Evolutionary conservation across 2,113 vertebrate genomes (phyloP).

Genomic region (Larimichthys crocea): DNA sequence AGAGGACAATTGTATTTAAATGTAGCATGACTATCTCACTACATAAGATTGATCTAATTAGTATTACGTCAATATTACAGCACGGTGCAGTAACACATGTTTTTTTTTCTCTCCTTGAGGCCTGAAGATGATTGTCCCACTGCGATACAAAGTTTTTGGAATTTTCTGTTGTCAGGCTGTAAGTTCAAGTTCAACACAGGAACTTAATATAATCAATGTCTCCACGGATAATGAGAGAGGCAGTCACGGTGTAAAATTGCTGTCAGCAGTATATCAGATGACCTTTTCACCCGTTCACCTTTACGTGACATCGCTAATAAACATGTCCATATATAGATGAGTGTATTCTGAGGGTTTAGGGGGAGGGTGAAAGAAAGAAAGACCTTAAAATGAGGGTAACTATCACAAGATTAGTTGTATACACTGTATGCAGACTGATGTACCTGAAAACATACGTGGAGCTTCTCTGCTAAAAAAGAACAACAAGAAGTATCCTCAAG

Average conservation of each 20-base stretch:
- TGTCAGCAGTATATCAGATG: constrained; percentile 25
- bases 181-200: constrained; percentile 30
- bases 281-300: constrained; percentile 42
- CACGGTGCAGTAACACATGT: constrained; percentile 4
- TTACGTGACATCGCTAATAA: constrained; percentile 19
- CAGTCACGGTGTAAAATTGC: background rate
- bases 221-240: background rate
- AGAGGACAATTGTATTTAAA: constrained; percentile 13
- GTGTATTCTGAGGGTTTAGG: background rate
- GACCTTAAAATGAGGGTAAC: background rate
- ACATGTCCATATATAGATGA: constrained; percentile 36
- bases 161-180: background rate
- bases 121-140: background rate
- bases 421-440: background rate
- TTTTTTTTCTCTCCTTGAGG: constrained; percentile 28
- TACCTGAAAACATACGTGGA: constrained; percentile 49
- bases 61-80: constrained; percentile 30
- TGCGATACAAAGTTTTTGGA: background rate
- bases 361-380: background rate
- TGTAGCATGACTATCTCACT: constrained; percentile 26
- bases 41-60: constrained; percentile 1
- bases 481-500: background rate
- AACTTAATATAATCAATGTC: background rate
- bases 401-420: background rate
- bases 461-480: constrained; percentile 2